Evolutionary conservation across 37 sponge, comb jelly and placozoan genomes (phyloP), one percentile per base, ranked within the genome.

Genomic region (Agelas oroides): DNA sequence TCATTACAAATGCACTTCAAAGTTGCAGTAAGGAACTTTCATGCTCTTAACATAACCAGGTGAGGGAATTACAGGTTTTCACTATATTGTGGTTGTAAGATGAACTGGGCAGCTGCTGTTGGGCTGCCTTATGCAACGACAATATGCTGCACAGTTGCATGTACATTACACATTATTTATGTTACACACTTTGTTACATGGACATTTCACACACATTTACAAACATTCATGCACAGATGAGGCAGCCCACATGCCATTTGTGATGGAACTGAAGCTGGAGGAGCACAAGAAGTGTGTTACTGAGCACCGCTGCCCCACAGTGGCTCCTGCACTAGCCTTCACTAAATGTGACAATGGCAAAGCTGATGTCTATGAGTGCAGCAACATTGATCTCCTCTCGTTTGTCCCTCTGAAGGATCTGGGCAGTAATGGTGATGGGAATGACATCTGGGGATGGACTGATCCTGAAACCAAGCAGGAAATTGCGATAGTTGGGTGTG

Each of bases 361-460:
- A 56, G 88, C 88, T 58, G 92, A 60, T 23, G 92, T 83, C 19
- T 92, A 92, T 54, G 88, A 82, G 34, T 92, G 92, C 75, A 71
- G 37, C 78, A 92, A 92, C 32, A 84, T 92, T 0, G 92, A 92
- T 33, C 69, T 92, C 19, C 73, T 87, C 11, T 77, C 88, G 15
- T 87, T 83, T 39, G 84, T 92, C 21, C 73, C 84, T 20, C 58
- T 87, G 20, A 35, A 37, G 25, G 88, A 87, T 0, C 58, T 92
- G 59, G 89, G 89, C 1, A 41, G 60, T 77, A 54, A 39, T 34
- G 92, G 92, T 1, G 80, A 83, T 56, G 80, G 61, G 19, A 92
- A 92, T 77, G 92, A 92, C 34, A 92, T 92, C 61, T 92, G 92
- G 92, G 92, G 92, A 0, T 92, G 92, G 92, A 87, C 92, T 27